Conservation (phyloP, 2,797 vertebrate species). For the Phoebastria nigripes region DNA sequence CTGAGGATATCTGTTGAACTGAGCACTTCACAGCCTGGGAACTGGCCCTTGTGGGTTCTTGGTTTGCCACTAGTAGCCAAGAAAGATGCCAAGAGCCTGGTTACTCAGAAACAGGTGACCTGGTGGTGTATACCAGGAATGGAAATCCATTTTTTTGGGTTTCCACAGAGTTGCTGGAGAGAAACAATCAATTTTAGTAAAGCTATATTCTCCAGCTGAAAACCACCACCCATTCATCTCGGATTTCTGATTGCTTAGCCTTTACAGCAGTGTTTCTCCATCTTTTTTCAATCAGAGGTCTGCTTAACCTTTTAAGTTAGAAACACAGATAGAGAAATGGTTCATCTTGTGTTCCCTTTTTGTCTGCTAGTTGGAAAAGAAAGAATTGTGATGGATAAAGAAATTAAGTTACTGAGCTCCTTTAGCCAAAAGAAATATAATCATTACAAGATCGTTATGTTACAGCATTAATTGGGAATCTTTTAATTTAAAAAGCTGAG, state of each 20-base stretch:
- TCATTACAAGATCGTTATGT: not conserved
- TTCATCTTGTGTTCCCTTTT: not conserved
- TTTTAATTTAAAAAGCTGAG: not conserved
- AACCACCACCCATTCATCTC: not conserved
- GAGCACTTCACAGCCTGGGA: not conserved
- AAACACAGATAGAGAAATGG: not conserved
- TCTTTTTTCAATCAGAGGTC: not conserved
- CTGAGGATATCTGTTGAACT: not conserved
- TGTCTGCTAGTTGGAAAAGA: not conserved
- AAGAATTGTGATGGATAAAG: not conserved
- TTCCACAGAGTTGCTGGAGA: not conserved
- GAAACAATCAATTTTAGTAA: not conserved
- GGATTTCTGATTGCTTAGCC: not conserved
- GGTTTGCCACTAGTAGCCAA: not conserved
- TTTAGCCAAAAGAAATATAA: not conserved
- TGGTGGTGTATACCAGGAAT: not conserved
- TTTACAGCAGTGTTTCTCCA: not conserved
- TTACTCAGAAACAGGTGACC: not conserved
- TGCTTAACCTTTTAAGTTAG: not conserved
- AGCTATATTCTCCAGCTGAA: not conserved
- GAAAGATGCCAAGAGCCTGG: not conserved
- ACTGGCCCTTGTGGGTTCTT: not conserved
- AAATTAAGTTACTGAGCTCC: not conserved
- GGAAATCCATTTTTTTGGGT: not conserved
- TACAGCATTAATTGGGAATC: too few relatives aligned